Percentiles rank a stretch among this genome's conserved stretches.
phyloP scores from a whole-genome alignment of 2,113 vertebrate genomes.

The Lipophrys pholis region DNA sequence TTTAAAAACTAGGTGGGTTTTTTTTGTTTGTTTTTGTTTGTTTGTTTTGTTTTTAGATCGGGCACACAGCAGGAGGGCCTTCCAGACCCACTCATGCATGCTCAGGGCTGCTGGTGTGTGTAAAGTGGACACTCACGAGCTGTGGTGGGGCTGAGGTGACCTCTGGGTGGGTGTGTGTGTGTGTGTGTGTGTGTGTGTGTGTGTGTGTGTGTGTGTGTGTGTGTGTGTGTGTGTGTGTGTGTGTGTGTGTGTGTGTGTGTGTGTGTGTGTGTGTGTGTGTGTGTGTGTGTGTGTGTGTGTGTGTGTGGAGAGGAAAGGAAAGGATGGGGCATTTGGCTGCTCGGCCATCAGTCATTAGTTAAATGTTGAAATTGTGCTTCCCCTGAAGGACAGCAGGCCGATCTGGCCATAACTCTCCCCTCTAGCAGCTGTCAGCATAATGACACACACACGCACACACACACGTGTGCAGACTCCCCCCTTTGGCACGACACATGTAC shows the following conservation, averaged over 20 bases:
- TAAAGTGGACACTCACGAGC: slow-evolving; percentile 1
- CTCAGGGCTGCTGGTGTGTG: not conserved
- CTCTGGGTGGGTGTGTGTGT: slow-evolving; percentile 33
- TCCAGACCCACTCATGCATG: not conserved
- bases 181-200: slow-evolving; percentile 1
- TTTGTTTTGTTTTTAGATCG: not conserved
- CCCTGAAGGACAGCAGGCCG: slow-evolving; percentile 51
- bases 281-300: slow-evolving; percentile 12
- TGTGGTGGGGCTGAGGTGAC: slow-evolving; percentile 51
- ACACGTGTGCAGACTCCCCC: not conserved
- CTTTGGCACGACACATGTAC: too few relatives aligned
- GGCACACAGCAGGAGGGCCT: not conserved
- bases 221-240: slow-evolving; percentile 5
- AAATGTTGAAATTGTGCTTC: slow-evolving; percentile 60
- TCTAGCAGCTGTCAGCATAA: slow-evolving; percentile 57
- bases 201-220: slow-evolving; percentile 7
- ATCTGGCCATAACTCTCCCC: slow-evolving; percentile 47
- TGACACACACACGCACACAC: slow-evolving; percentile 27
- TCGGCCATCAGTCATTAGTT: slow-evolving; percentile 64
- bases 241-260: slow-evolving; percentile 3
- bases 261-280: too few relatives aligned
- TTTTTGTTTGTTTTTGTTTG: not conserved
- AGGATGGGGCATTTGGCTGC: slow-evolving; percentile 30
- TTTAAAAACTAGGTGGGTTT: too few relatives aligned
- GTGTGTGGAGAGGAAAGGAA: slow-evolving; percentile 9